These are phyloP conservation scores for Neuroterus valhalla DNA, from an alignment of 1,140 invertebrate genomes.

Conservation along the genomic window DNA sequence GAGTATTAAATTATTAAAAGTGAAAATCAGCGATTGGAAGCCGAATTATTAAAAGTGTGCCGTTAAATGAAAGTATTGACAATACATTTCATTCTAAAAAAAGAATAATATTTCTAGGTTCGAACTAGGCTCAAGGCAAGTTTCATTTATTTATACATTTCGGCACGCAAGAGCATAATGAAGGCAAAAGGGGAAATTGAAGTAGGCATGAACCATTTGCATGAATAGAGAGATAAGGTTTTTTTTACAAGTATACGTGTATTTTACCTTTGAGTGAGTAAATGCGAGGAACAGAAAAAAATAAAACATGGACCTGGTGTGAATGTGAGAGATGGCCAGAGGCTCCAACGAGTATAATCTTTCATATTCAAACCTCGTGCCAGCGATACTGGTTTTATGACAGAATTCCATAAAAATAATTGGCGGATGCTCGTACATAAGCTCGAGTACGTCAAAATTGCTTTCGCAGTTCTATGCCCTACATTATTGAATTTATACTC, in stretches of 20 bases:
- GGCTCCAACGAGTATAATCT: background rate
- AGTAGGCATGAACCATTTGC: background rate
- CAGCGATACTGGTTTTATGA: conserved; percentile 35
- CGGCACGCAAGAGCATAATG: background rate
- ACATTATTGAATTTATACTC: conserved; percentile 16
- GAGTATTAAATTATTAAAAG: no score
- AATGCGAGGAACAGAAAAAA: background rate
- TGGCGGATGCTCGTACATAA: conserved; percentile 18
- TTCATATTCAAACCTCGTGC: conserved; percentile 9
- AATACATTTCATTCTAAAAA: no score
- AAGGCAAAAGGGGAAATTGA: background rate
- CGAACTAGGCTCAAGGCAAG: no score
- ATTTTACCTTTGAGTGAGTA: background rate
- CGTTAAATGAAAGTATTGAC: no score
- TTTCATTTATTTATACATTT: background rate
- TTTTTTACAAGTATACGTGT: background rate
- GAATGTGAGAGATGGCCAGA: background rate
- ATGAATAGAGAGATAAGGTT: background rate
- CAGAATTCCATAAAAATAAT: conserved; percentile 47
- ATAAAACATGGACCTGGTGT: background rate
- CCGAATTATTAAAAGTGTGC: no score
- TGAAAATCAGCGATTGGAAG: no score
- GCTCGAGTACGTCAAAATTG: conserved; percentile 1
- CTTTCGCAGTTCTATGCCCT: conserved; percentile 12
- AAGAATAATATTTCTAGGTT: no score